Evolutionary conservation across 2,113 vertebrate genomes (phyloP), one percentile per base, ranked within the genome.

Genomic region (Equus przewalskii): DNA sequence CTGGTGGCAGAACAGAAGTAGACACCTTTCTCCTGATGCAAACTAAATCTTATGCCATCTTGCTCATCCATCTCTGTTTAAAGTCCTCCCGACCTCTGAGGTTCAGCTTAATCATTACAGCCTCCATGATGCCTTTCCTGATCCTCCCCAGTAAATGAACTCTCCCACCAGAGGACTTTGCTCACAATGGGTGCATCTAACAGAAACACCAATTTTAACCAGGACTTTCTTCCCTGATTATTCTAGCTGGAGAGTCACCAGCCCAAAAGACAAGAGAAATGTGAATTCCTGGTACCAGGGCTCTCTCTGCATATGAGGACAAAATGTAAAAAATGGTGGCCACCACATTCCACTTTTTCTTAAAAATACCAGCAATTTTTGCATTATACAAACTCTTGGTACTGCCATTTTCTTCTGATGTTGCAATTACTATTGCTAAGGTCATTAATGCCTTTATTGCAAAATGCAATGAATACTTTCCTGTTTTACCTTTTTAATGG

Each of bases 191-290:
- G 14, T 65, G 13, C 41, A 81, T 76, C 36, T 82, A 67, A 79
- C n/a, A 90, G 81, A 91, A 75, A 64, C 12, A 72, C 14, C 73
- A 69, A 58, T 72, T 76, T 91, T 90, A n/a, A 69, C 56, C 21
- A 19, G 44, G 36, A 79, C 60, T 90, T 93, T 91, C 70, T 79
- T 91, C 56, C 36, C 44, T 33, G 82, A 24, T 78, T 93, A 78
- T 79, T 94, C 56, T 87, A 16, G n/a, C n/a, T 96, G 76, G 33
- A 91, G 21, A 83, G 44, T 58, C 60, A 76, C 6, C 72, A 93
- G 49, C 44, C 46, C 41, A 14, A 36, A 36, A 36, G 36, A 36
- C 36, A 36, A 36, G 78, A 89, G 33, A 46, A 96, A 80, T 19
- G 24, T 73, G 60, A 62, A 85, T 21, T 86, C 41, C 26, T 10